Base-by-base conservation (phyloP, 2,797 vertebrate genomes). In the Sebastes diploproa region DNA sequence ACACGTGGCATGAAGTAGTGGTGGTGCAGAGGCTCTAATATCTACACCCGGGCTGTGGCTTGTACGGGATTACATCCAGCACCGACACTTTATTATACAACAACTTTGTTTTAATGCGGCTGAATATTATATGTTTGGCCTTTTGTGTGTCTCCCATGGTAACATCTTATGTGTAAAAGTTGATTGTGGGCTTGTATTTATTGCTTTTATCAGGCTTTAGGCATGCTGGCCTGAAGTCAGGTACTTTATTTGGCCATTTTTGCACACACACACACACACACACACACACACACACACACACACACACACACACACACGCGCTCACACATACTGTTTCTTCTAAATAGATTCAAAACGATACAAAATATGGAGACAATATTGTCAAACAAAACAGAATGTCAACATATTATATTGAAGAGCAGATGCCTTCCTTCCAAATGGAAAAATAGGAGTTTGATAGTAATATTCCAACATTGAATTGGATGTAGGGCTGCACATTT, bases 31-130 rank as follows among this genome's bases (percentile, higher is more conserved):
- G 25, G 67, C 81, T 83, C 32, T 68, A 72, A 83, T 87, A 78
- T 88, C 70, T 70, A 38, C 79, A 83, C 71, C 8, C 52, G 1
- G 81, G n/a, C 83, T 80, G 66, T 46, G 55, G 75, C 27, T 50
- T 50, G 29, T 56, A 55, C 23, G 36, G 77, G 86, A 87, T 89
- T 87, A 88, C 18, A 82, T 73, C 25, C 27, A 59, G 38, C 64
- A 27, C 34, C n/a, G 70, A 55, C 62, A 36, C 66, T 75, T 62
- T 78, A 23, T 86, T 81, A 71, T 1, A 55, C 63, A 86, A 62
- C 74, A 34, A 11, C n/a, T 20, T 14, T 54, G 38, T 81, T 75
- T 64, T 56, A 9, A 66, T 78, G 29, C 4, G 16, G 42, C 52
- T 81, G 23, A 68, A 72, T 78, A 58, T 38, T 29, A 7, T 25